These are phyloP conservation scores for Hydrochoerus hydrochaeris DNA, from an alignment of 2,113 vertebrate species.

Conservation along the genomic window DNA sequence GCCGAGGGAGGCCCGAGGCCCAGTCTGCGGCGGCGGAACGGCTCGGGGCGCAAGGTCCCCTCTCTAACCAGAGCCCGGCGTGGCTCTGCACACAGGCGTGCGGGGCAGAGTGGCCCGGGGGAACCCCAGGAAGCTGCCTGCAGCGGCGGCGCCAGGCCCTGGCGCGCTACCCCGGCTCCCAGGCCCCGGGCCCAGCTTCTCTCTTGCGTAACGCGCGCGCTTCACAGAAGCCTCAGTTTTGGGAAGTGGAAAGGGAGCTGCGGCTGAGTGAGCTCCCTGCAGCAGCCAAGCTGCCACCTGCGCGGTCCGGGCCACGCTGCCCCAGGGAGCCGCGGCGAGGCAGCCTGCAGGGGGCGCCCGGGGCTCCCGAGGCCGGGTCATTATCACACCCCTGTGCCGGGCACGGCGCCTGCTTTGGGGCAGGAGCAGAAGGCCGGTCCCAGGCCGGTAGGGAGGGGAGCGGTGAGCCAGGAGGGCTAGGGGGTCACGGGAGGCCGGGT, in stretches of 20 bases:
- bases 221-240: not conserved
- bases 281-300: rapidly evolving
- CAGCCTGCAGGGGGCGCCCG: not conserved
- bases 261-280: not conserved
- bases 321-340: not conserved
- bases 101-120: too few relatives aligned
- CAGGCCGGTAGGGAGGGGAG: not conserved
- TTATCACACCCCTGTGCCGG: too few relatives aligned
- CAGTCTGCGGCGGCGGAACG: too few relatives aligned
- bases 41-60: not conserved
- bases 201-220: not conserved
- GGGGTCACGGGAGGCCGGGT: too few relatives aligned
- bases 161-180: too few relatives aligned
- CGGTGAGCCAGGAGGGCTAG: not conserved
- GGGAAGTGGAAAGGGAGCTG: slow-evolving; percentile 57
- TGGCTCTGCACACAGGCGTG: not conserved
- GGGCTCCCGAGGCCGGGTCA: too few relatives aligned
- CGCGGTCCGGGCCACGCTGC: not conserved
- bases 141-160: too few relatives aligned
- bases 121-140: too few relatives aligned
- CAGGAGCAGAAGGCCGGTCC: not conserved
- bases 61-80: not conserved
- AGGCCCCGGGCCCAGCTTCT: too few relatives aligned
- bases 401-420: not conserved
- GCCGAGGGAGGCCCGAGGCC: not conserved